Evolutionary conservation across 2,888 invertebrate genomes (phyloP).

Genomic region (Xestia c-nigrum): DNA sequence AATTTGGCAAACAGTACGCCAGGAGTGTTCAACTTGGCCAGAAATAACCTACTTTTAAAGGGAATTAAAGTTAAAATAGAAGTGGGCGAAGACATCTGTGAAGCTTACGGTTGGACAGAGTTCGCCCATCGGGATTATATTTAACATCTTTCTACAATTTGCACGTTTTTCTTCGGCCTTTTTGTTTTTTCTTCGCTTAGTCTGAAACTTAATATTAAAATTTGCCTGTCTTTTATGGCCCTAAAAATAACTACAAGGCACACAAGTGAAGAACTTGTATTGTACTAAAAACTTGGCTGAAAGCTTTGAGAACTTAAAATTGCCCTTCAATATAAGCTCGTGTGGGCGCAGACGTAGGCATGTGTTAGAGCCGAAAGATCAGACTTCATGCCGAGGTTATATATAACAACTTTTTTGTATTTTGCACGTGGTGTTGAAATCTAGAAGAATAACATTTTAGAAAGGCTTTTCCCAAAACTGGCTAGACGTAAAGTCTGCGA

Average conservation of each 20-base stretch:
- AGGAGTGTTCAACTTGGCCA: constrained; percentile 43
- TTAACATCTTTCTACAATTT: constrained; percentile 41
- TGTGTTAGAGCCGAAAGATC: constrained; percentile 38
- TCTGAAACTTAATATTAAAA: constrained; percentile 14
- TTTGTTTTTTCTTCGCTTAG: background rate
- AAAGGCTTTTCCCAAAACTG: background rate
- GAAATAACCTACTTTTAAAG: constrained; percentile 62
- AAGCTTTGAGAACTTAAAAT: constrained; percentile 46
- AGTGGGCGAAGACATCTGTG: constrained; percentile 56
- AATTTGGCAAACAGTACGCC: constrained; percentile 54
- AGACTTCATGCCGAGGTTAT: constrained; percentile 34
- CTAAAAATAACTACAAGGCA: constrained; percentile 21
- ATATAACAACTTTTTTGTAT: constrained; percentile 43
- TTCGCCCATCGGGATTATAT: constrained; percentile 40
- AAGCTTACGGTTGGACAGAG: constrained; percentile 39
- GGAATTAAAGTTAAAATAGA: constrained; percentile 58
- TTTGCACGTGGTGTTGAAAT: too few species aligned
- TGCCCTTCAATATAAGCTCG: constrained; percentile 38
- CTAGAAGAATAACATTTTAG: background rate
- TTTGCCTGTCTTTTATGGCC: background rate
- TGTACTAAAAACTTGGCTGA: constrained; percentile 20
- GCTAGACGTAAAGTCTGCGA: constrained; percentile 39
- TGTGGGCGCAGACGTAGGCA: constrained; percentile 43
- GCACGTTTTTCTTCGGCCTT: background rate
- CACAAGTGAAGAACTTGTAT: constrained; percentile 15